Conservation (phyloP, 1,140 invertebrate genomes). For the Pogonognathellus flavescens region DNA sequence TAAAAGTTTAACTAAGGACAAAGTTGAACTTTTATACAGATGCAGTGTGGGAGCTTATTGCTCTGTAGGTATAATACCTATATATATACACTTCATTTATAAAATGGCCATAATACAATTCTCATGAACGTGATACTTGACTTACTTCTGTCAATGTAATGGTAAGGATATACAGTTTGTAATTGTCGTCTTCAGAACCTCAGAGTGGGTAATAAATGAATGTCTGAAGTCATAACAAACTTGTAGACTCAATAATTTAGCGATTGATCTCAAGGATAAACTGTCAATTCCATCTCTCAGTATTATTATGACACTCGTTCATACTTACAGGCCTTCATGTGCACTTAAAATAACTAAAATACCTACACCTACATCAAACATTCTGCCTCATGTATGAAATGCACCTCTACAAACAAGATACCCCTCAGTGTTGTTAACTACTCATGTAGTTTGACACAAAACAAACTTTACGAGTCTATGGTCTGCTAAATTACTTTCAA, state of each 20-base stretch:
- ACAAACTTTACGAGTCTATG: conserved; percentile 5
- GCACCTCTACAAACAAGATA: background rate
- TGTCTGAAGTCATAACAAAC: conserved; percentile 18
- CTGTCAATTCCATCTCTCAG: background rate
- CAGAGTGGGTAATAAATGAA: conserved; percentile 19
- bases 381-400: too few species aligned
- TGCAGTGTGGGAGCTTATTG: too few species aligned
- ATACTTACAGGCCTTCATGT: background rate
- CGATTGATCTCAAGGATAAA: conserved; percentile 29
- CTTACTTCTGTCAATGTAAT: conserved; percentile 1
- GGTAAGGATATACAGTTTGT: background rate
- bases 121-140: background rate
- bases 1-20: too few species aligned
- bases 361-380: background rate
- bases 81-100: too few species aligned
- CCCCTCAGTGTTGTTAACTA: background rate
- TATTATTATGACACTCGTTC: background rate
- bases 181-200: conserved; percentile 17
- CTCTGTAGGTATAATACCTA: too few species aligned
- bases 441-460: too few species aligned
- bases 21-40: too few species aligned
- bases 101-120: background rate
- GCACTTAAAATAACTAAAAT: background rate
- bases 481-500: conserved; percentile 9
- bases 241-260: conserved; percentile 26